Evolutionary conservation across 2,888 invertebrate species (phyloP), one percentile per base, ranked within the genome.

Genomic region (Gymnoscelis rufifasciata): DNA sequence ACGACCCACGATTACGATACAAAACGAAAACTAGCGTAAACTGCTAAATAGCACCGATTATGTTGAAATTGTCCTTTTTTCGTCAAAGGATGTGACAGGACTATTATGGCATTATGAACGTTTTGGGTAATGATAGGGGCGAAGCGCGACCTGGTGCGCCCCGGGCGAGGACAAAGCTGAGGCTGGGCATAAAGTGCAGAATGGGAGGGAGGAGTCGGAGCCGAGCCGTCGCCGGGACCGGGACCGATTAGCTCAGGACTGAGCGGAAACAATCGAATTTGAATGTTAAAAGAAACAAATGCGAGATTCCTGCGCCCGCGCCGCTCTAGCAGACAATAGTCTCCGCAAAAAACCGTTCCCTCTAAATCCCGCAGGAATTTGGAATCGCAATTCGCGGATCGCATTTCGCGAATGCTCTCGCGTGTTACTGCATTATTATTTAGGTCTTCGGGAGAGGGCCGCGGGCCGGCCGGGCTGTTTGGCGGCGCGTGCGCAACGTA

Each of bases 401-500:
- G 87, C 86, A 87, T 87, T 84, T 84, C 76, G 81, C 75, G 78
- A 80, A 88, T 88, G 78, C 73, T 78, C 78, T 87, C 84, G 88
- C 88, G 87, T 88, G 88, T 88, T 87, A 83, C 81, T 83, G 87
- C 87, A 87, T 86, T 87, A 87, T 88, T 88, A 87, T 87, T 86
- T 76, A 70, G 71, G 68, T 59, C 74, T 80, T 82, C 84, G 78
- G 79, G 79, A 83, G 81, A 83, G 82, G 78, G 77, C 71, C 76
- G 60, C 74, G 73, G 24, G 48, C 27, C 31, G 42, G 46, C n/a
- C 19, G 19, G 19, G 19, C 19, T 29, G 36, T 84, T 83, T 80
- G 78, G 74, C 67, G 83, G 86, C 87, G 87, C 88, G 88, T 87
- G 87, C 87, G 83, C 83, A 49, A 73, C 76, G 76, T 87, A 82